phyloP scores from a whole-genome alignment of 2,888 invertebrate genomes.

The Tryphoninae sp. region DNA sequence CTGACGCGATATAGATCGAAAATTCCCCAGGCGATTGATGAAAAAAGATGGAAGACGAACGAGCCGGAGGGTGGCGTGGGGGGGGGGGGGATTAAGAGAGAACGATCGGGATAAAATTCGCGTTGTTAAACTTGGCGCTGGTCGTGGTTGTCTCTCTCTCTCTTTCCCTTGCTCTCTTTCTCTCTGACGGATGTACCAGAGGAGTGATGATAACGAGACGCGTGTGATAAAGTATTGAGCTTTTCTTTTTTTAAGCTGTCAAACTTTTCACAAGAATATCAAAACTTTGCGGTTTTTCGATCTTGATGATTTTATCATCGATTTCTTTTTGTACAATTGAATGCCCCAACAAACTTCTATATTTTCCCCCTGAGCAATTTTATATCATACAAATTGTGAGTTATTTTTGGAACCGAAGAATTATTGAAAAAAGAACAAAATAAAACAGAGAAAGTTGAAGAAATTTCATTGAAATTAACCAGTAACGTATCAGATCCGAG shows the following conservation, averaged over 20 bases:
- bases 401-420: background rate
- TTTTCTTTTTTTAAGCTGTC: background rate
- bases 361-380: background rate
- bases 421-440: too few species aligned
- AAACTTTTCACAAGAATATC: too few species aligned
- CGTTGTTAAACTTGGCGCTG: conserved; percentile 62
- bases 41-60: conserved; percentile 64
- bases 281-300: too few species aligned
- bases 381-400: background rate
- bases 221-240: background rate
- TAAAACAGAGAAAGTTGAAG: too few species aligned
- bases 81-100: conserved; percentile 29
- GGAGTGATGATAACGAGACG: conserved; percentile 51
- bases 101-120: conserved; percentile 56
- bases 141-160: conserved; percentile 31
- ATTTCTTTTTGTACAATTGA: background rate
- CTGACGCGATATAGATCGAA: conserved; percentile 53
- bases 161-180: background rate
- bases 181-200: conserved; percentile 16
- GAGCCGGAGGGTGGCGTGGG: conserved; percentile 26
- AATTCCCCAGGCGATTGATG: conserved; percentile 61
- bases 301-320: background rate
- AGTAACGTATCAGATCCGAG: too few species aligned
- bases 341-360: background rate
- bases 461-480: too few species aligned